A percentile compares a stretch with the other conserved stretches of the same genome.
Evolutionary conservation across 2,113 vertebrate species (phyloP).

Genomic region (Ornithorhynchus anatinus): DNA sequence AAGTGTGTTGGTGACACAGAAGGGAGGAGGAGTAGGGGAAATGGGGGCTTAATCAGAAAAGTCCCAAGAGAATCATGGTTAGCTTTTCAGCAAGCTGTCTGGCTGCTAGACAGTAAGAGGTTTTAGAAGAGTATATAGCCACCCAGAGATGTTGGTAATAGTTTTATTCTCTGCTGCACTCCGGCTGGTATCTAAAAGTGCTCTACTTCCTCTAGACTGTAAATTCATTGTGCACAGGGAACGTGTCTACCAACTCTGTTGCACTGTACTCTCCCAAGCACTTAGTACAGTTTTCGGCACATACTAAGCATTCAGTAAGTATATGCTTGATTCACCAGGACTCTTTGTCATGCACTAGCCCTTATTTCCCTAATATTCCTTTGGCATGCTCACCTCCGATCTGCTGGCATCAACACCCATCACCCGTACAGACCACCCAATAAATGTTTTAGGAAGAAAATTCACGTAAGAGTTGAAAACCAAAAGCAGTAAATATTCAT

Average conservation of each 20-base stretch:
- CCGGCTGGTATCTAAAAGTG: not conserved
- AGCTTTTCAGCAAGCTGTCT: not conserved
- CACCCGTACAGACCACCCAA: constrained; percentile 23
- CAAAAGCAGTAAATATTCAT: constrained; percentile 68
- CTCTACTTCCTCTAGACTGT: too few species aligned
- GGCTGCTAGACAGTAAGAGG: not conserved
- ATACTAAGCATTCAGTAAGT: too few species aligned
- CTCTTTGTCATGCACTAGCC: not conserved
- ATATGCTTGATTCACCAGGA: too few species aligned
- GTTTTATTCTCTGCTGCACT: not conserved
- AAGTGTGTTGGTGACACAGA: too few species aligned
- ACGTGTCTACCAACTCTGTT: too few species aligned
- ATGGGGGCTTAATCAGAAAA: too few species aligned
- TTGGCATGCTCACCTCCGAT: constrained; percentile 6
- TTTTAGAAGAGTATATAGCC: not conserved
- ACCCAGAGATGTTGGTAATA: not conserved
- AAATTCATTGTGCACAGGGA: too few species aligned
- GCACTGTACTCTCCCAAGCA: too few species aligned
- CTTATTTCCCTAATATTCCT: constrained; percentile 14
- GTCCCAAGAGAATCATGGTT: too few species aligned
- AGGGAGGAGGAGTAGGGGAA: too few species aligned
- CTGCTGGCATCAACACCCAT: constrained; percentile 6
- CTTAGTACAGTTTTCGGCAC: too few species aligned
- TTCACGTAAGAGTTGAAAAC: constrained; percentile 60
- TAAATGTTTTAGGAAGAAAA: constrained; percentile 55